phyloP scores from a whole-genome alignment of 2,797 vertebrate species.

The Periparus ater region DNA sequence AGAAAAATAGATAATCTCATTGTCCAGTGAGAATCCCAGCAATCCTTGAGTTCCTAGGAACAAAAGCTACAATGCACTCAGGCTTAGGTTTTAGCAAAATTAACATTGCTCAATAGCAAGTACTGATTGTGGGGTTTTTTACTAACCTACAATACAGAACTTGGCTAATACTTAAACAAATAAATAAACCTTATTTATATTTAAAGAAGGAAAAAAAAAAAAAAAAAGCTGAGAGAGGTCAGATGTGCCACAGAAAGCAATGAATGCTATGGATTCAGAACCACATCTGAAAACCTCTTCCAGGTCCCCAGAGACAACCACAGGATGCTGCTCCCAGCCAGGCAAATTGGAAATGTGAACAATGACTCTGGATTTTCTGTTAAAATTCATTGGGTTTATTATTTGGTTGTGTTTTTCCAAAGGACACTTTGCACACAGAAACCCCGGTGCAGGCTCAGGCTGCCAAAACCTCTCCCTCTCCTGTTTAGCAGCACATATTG shows the following conservation, averaged over 20 bases:
- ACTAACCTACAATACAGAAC: conserved; percentile 14
- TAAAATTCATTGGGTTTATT: neutral
- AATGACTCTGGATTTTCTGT: conserved; percentile 20
- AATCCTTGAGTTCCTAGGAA: conserved; percentile 44
- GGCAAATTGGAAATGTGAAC: conserved; percentile 17
- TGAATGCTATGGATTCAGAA: conserved; percentile 43
- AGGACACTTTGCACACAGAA: neutral
- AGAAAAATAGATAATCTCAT: conserved; percentile 45
- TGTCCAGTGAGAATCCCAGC: conserved; percentile 28
- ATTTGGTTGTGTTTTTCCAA: neutral
- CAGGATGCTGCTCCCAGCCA: conserved; percentile 17
- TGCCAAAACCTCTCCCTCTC: neutral
- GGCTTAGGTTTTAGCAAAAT: neutral
- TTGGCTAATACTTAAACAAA: conserved; percentile 52
- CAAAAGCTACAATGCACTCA: conserved; percentile 41
- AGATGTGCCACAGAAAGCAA: conserved; percentile 2
- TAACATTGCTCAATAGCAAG: conserved; percentile 22
- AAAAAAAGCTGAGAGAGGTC: neutral
- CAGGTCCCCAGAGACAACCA: neutral
- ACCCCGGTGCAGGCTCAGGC: neutral
- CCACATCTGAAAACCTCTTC: conserved; percentile 51
- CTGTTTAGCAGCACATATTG: neutral
- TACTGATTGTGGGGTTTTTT: neutral
- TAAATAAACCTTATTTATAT: conserved; percentile 51
- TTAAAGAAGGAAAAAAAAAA: neutral